Percentiles rank a stretch among this genome's conserved stretches.
Conservation (phyloP, 2,797 vertebrate genomes). For the Erethizon dorsatum region DNA sequence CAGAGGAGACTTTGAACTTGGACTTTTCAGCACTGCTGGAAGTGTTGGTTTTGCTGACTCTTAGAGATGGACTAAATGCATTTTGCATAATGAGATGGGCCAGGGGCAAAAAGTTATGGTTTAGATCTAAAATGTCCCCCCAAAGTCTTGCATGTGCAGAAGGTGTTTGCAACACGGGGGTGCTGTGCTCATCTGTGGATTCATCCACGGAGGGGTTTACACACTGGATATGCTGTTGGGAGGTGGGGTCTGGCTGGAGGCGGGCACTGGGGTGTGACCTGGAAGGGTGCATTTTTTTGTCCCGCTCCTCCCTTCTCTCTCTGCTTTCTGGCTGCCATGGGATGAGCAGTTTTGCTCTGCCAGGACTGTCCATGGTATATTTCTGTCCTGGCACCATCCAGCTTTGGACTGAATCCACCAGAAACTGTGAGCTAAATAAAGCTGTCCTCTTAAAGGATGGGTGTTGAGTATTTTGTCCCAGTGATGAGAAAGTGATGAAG, state of each 20-base stretch:
- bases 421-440: neutral
- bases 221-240: neutral
- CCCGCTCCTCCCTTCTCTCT: neutral
- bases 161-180: neutral
- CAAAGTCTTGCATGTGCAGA: neutral
- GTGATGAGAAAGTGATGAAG: neutral
- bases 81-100: neutral
- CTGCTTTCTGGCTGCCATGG: neutral
- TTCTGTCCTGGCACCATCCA: neutral
- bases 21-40: neutral
- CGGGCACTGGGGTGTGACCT: too few relatives aligned
- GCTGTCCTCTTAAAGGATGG: neutral
- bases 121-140: neutral
- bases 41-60: neutral
- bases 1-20: neutral
- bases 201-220: neutral
- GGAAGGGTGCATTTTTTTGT: neutral
- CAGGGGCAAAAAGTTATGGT: neutral
- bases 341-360: neutral
- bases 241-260: neutral
- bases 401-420: neutral
- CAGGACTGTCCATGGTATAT: neutral
- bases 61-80: neutral
- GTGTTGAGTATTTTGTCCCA: neutral
- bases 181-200: neutral